Conservation (phyloP, 2,888 invertebrate genomes). For the Orthonychiurus folsomi region DNA sequence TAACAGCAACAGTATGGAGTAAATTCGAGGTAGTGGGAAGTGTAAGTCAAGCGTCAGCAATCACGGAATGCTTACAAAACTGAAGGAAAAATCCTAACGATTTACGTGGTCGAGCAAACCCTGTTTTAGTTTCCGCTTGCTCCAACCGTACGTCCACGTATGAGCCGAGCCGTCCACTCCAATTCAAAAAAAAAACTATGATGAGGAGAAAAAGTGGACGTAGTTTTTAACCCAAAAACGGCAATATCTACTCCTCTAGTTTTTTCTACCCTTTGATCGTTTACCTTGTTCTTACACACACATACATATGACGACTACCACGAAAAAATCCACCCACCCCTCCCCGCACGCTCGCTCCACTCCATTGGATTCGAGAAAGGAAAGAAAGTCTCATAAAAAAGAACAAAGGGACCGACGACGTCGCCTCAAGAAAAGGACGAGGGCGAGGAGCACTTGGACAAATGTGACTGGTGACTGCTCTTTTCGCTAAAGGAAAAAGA, state of each 20-base stretch:
- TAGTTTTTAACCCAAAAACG: not conserved
- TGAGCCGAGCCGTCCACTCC: too few species aligned
- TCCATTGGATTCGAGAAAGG: not conserved
- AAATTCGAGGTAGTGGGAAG: not conserved
- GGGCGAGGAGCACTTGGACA: not conserved
- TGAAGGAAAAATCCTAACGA: not conserved
- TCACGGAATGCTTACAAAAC: conserved; percentile 1
- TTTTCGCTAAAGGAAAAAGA: too few species aligned
- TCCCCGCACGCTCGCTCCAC: not conserved
- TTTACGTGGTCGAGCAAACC: not conserved
- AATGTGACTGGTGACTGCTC: not conserved
- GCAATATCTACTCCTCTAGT: not conserved
- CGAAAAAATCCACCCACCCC: too few species aligned
- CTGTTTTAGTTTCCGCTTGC: too few species aligned
- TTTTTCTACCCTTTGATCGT: not conserved
- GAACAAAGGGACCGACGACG: not conserved
- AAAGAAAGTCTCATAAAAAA: not conserved
- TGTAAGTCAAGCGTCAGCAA: not conserved
- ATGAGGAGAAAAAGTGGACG: too few species aligned
- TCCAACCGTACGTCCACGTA: too few species aligned
- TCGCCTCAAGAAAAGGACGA: not conserved
- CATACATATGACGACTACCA: too few species aligned
- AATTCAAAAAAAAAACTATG: too few species aligned
- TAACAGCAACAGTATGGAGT: not conserved
- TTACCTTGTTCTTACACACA: not conserved